Evolutionary conservation across 2,888 invertebrate species (phyloP).

Genomic region (Oligia strigilis): DNA sequence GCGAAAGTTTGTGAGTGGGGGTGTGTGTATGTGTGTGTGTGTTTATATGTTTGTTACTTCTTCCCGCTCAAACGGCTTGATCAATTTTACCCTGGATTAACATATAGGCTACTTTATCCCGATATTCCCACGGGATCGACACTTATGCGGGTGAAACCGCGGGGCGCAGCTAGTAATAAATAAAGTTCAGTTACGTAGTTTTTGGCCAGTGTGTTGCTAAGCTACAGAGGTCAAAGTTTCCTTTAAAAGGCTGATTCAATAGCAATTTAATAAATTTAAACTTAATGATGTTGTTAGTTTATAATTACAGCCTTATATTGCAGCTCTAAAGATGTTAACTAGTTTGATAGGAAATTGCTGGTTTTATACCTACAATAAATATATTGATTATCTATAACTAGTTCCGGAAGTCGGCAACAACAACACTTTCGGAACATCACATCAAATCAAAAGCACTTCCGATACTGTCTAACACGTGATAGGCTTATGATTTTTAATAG

Average conservation of each 20-base stretch:
- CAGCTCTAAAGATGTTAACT: conserved; percentile 25
- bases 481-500: not conserved
- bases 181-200: not conserved
- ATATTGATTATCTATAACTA: conserved; percentile 19
- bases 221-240: not conserved
- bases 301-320: conserved; percentile 8
- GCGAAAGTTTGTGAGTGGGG: no score
- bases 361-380: conserved; percentile 24
- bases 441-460: not conserved
- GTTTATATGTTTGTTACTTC: no score
- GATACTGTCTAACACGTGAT: not conserved
- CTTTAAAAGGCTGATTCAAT: not conserved
- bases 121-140: no score
- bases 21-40: no score
- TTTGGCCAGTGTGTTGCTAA: not conserved
- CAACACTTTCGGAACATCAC: not conserved
- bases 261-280: not conserved
- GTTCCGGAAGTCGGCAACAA: conserved; percentile 20
- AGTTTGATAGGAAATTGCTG: conserved; percentile 31
- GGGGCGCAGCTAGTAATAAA: no score
- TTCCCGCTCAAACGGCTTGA: no score
- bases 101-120: no score
- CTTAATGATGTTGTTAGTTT: not conserved
- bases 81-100: no score
- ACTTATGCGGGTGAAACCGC: no score